Evolutionary conservation across 2,797 vertebrate species (phyloP).

Genomic region (Gallirallus australis): DNA sequence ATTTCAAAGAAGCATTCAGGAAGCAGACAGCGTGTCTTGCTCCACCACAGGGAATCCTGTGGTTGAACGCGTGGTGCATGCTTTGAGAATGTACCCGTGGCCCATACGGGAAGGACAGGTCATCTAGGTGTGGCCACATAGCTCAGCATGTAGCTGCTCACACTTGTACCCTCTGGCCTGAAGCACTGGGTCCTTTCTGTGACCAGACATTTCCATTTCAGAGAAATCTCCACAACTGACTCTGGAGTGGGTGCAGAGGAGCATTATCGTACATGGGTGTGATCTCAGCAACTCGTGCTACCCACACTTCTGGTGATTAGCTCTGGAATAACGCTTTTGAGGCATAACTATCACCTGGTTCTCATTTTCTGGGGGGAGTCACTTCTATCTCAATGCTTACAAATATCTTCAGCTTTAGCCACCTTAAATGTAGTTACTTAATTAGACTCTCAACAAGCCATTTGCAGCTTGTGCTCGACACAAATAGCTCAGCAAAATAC

Average conservation of each 20-base stretch:
- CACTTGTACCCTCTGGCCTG: not conserved
- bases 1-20: constrained; percentile 66
- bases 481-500: not conserved
- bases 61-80: not conserved
- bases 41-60: not conserved
- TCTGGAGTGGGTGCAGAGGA: not conserved
- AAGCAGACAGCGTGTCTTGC: constrained; percentile 61
- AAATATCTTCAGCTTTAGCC: not conserved
- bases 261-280: not conserved
- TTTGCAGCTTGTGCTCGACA: not conserved
- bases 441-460: not conserved
- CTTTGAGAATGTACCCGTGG: not conserved
- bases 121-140: not conserved
- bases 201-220: not conserved
- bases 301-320: not conserved
- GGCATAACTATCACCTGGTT: not conserved
- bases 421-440: not conserved
- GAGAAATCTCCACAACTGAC: not conserved
- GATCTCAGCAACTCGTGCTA: not conserved
- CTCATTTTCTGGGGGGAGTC: not conserved
- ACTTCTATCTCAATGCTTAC: not conserved
- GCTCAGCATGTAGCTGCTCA: not conserved
- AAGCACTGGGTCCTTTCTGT: not conserved
- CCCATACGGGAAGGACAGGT: not conserved
- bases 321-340: not conserved